Evolutionary conservation across 2,797 vertebrate species (phyloP).

Genomic region (Xyrichtys novacula): DNA sequence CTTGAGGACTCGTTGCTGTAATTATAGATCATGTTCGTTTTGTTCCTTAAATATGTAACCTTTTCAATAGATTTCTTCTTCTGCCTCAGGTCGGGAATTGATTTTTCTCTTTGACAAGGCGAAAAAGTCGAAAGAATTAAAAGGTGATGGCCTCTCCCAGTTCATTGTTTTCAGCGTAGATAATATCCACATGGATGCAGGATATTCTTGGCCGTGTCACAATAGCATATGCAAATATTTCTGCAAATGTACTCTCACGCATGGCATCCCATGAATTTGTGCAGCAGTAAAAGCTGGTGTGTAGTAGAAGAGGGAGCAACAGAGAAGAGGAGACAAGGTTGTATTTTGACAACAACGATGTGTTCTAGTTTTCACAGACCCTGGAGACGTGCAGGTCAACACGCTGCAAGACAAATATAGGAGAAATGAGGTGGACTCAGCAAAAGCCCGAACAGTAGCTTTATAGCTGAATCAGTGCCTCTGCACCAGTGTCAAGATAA

Average conservation of each 20-base stretch:
- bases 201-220: background rate
- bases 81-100: background rate
- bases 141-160: background rate
- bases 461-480: background rate
- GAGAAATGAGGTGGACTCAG: background rate
- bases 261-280: background rate
- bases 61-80: background rate
- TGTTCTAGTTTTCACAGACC: constrained; percentile 1
- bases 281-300: background rate
- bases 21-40: background rate
- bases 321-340: background rate
- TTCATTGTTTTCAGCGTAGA: background rate
- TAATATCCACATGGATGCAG: background rate
- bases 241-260: background rate
- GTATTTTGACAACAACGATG: background rate
- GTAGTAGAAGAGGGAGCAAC: background rate
- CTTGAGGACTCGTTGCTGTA: background rate
- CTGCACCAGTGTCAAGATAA: background rate
- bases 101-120: background rate
- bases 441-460: background rate
- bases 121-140: background rate
- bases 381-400: background rate
- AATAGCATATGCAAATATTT: background rate
- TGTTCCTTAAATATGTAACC: background rate
- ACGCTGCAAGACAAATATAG: background rate